phyloP scores from a whole-genome alignment of 35 echinoderm and acorn worm species.

The Strongylocentrotus purpuratus region DNA sequence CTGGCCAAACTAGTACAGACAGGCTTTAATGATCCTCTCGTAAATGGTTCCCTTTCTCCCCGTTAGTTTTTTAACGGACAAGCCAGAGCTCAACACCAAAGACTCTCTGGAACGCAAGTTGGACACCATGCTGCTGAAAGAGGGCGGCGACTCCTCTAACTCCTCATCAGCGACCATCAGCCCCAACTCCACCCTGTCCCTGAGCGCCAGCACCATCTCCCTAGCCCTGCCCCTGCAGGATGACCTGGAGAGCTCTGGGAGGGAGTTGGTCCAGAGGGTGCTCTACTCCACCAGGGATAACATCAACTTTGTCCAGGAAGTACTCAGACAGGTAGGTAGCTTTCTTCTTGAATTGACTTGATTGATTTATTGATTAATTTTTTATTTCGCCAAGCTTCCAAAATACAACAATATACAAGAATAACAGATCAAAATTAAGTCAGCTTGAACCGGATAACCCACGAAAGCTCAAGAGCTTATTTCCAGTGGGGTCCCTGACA shows the following conservation, averaged over 20 bases:
- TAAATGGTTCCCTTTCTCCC: background rate
- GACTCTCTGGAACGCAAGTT: slow-evolving; percentile 84
- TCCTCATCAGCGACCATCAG: slow-evolving; percentile 65
- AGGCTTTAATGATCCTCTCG: too few relatives aligned
- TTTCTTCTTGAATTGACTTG: background rate
- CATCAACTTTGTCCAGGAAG: slow-evolving; percentile 94
- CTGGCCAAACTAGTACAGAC: too few relatives aligned
- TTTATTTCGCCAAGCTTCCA: too few relatives aligned
- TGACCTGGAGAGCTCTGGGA: slow-evolving; percentile 65
- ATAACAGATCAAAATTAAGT: too few relatives aligned
- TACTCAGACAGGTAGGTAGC: slow-evolving; percentile 98
- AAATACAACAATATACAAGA: too few relatives aligned
- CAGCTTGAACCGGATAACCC: too few relatives aligned
- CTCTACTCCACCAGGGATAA: slow-evolving; percentile 90
- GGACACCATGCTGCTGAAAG: slow-evolving; percentile 74
- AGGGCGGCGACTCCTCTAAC: slow-evolving; percentile 41
- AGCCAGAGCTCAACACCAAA: slow-evolving; percentile 56
- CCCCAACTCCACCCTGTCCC: slow-evolving; percentile 63
- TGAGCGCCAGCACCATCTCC: slow-evolving; percentile 41
- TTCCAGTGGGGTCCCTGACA: too few relatives aligned
- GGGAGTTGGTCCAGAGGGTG: slow-evolving; percentile 78
- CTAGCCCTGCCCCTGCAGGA: slow-evolving; percentile 57
- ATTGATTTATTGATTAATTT: too few relatives aligned
- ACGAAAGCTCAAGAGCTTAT: too few relatives aligned
- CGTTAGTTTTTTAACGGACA: slow-evolving; percentile 28